These are phyloP conservation scores for Eristalinus aeneus DNA, from an alignment of 2,888 invertebrate species.

Conservation along the genomic window DNA sequence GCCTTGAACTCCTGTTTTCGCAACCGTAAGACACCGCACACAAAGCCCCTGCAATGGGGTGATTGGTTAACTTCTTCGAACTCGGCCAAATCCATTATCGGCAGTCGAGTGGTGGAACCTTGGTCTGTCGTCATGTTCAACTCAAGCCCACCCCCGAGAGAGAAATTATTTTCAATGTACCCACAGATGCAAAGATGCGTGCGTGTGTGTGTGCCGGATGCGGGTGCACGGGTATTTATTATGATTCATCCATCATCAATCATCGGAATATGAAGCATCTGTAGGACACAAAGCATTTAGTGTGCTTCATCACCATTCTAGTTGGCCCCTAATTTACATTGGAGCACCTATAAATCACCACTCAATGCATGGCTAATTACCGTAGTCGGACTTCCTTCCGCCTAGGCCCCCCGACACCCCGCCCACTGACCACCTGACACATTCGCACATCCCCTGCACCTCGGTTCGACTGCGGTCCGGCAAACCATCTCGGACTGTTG, in stretches of 20 bases:
- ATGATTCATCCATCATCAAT: slow-evolving; percentile 47
- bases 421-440: not conserved
- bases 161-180: not conserved
- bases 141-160: not conserved
- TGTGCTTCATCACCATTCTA: slow-evolving; percentile 66
- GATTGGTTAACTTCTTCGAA: not conserved
- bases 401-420: not conserved
- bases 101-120: not conserved
- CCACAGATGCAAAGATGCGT: not conserved
- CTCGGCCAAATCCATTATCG: not conserved
- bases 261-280: slow-evolving; percentile 54
- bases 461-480: not conserved
- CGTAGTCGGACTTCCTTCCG: slow-evolving; percentile 65
- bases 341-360: slow-evolving; percentile 65
- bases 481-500: slow-evolving; percentile 19
- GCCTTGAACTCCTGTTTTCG: not conserved
- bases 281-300: slow-evolving; percentile 68
- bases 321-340: slow-evolving; percentile 63
- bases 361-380: slow-evolving; percentile 70
- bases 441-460: not conserved
- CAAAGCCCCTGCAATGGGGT: not conserved
- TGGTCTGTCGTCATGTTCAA: not conserved
- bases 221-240: slow-evolving; percentile 1
- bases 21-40: not conserved
- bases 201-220: not conserved